Conservation (phyloP, 2,888 invertebrate species). For the Drosophila helvetica region DNA sequence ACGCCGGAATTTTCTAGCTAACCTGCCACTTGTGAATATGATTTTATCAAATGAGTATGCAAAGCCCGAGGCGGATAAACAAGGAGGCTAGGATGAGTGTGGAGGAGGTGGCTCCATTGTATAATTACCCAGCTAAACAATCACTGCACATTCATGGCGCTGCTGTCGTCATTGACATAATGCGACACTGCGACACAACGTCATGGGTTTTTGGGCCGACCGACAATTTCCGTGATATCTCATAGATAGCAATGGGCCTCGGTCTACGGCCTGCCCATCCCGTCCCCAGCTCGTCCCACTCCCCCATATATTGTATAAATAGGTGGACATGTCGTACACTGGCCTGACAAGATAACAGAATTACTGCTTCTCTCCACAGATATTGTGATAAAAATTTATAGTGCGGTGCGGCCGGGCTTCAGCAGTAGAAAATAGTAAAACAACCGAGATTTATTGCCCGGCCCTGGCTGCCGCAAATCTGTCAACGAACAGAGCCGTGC, state of each 20-base stretch:
- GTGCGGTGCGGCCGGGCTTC: conserved; percentile 5
- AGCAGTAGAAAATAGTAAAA: conserved; percentile 49
- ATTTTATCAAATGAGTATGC: conserved; percentile 27
- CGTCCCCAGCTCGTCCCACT: background rate
- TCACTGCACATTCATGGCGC: conserved; percentile 62
- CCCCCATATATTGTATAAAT: conserved; percentile 51
- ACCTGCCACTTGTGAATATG: conserved; percentile 22
- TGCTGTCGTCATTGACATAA: conserved; percentile 77
- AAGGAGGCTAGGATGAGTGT: background rate
- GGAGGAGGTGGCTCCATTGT: conserved; percentile 31
- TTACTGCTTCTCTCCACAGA: conserved; percentile 69
- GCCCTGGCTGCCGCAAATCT: conserved; percentile 72
- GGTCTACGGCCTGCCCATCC: conserved; percentile 5
- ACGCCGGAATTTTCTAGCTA: conserved; percentile 21
- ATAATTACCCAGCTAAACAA: conserved; percentile 63
- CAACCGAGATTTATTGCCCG: conserved; percentile 67
- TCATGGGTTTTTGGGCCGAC: conserved; percentile 35
- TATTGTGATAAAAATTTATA: conserved; percentile 71
- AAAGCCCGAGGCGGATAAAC: background rate
- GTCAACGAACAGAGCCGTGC: conserved; percentile 72
- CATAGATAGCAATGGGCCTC: conserved; percentile 28
- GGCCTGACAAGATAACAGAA: conserved; percentile 71
- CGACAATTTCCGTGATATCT: conserved; percentile 23
- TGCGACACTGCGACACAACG: conserved; percentile 63
- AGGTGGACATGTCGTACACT: conserved; percentile 46